A percentile compares a stretch with the other conserved stretches of the same genome.
phyloP scores from a whole-genome alignment of 2,888 invertebrate species.

The Pristionchus maxplancki region DNA sequence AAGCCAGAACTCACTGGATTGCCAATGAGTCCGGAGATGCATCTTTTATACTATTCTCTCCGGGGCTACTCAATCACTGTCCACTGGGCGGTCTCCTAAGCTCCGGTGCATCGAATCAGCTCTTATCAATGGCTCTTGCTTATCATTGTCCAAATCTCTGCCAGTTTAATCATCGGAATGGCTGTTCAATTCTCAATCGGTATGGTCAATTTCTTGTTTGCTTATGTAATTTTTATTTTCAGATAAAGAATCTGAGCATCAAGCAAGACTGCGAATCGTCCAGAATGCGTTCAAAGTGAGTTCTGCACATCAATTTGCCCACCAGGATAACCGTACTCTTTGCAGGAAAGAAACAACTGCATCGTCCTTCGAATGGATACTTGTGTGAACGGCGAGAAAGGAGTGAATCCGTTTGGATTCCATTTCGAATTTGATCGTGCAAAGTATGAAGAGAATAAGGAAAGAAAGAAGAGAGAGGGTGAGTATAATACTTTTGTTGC shows the following conservation, averaged over 20 bases:
- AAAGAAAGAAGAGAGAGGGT: slow-evolving; percentile 34
- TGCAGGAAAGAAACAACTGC: slow-evolving; percentile 33
- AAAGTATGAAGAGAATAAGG: slow-evolving; percentile 31
- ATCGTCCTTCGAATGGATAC: slow-evolving; percentile 47
- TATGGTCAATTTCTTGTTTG: neutral
- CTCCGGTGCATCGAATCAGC: too few relatives aligned
- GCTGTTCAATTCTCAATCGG: slow-evolving; percentile 29
- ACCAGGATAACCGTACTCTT: neutral
- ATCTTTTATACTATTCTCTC: too few relatives aligned
- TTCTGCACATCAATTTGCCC: slow-evolving; percentile 56
- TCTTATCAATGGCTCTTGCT: too few relatives aligned
- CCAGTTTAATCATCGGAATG: neutral
- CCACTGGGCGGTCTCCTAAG: too few relatives aligned
- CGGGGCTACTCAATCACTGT: too few relatives aligned
- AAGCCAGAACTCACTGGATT: too few relatives aligned
- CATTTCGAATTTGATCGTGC: slow-evolving; percentile 37
- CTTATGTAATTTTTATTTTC: neutral
- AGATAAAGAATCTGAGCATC: slow-evolving; percentile 62
- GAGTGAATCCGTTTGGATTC: slow-evolving; percentile 49
- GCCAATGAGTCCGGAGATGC: too few relatives aligned
- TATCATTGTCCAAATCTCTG: too few relatives aligned
- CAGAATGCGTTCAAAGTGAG: too few relatives aligned
- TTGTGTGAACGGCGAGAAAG: slow-evolving; percentile 40
- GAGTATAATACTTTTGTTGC: neutral
- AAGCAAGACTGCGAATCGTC: slow-evolving; percentile 62